Conservation (phyloP, 2,797 vertebrate genomes). For the Chaunax sp. region DNA sequence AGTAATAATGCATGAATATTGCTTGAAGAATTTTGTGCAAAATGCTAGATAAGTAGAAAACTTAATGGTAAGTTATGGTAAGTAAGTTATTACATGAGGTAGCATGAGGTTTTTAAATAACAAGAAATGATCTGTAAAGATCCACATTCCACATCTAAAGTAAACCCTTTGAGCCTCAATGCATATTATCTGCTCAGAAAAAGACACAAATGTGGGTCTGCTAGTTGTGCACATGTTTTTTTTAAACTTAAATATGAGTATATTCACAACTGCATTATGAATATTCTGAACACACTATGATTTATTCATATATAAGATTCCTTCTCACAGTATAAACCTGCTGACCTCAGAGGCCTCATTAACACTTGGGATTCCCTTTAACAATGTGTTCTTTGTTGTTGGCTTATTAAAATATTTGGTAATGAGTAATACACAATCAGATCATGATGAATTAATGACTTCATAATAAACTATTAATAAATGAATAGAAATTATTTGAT, state of each 20-base stretch:
- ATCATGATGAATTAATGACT: background rate
- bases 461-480: background rate
- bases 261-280: background rate
- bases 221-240: background rate
- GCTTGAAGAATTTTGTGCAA: background rate
- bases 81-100: too few relatives aligned
- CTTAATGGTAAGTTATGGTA: background rate
- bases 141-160: background rate
- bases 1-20: background rate
- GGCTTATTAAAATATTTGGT: background rate
- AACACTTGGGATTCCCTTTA: background rate
- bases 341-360: background rate
- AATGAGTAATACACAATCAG: background rate
- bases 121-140: background rate
- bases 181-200: background rate
- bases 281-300: background rate
- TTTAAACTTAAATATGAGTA: background rate
- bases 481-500: background rate
- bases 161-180: background rate
- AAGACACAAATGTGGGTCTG: background rate
- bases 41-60: background rate
- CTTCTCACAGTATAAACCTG: background rate
- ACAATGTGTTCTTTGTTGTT: background rate
- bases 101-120: too few relatives aligned
- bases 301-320: background rate